Evolutionary conservation across 2,888 invertebrate species (phyloP), one percentile per base, ranked within the genome.

Genomic region (Drosophila gaucha): DNA sequence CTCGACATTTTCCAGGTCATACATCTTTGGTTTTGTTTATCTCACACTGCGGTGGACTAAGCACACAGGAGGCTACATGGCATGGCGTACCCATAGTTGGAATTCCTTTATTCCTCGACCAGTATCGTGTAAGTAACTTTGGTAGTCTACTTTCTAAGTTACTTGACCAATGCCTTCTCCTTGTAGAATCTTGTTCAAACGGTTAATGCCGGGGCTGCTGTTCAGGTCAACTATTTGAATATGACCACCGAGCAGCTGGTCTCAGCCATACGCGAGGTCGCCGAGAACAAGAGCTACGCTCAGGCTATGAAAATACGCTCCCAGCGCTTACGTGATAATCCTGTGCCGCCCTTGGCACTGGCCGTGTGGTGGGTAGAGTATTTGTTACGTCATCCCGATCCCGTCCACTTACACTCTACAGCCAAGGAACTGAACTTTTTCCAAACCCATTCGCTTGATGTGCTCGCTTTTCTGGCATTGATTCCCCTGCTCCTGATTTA

Each of bases 31-130:
- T 69, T 8, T 78, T 78, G 0, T 89, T 90, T 51, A 78, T 90
- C 3, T 80, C 89, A 0, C 89, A 89, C 49, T 80, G 79, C 28
- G 90, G 90, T 3, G 82, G 86, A 1, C 49, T 90, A 9, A 90
- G 89, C 58, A 70, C 79, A 4, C 73, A 74, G 33, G 90, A 90
- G 54, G 79, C 90, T 2, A 79, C 73, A 6, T 89, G 86, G 80
- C 59, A 75, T 43, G 90, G 89, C 1, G 88, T 90, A 9, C 90
- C 90, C 0, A 74, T 90, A 50, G 68, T 91, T 35, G 89, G 83
- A 2, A 65, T 91, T 18, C 88, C 90, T 3, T 52, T 89, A 6
- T 80, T 83, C 22, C 47, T 80, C 6, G 88, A 90, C 58, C 90
- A 90, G 47, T 63, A 69, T 43, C 66, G 75, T 2, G 82, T 77